A percentile compares a stretch with the other conserved stretches of the same genome.
phyloP scores from a whole-genome alignment of 2,797 vertebrate genomes.

The Lepidocolaptes lacrymiger region DNA sequence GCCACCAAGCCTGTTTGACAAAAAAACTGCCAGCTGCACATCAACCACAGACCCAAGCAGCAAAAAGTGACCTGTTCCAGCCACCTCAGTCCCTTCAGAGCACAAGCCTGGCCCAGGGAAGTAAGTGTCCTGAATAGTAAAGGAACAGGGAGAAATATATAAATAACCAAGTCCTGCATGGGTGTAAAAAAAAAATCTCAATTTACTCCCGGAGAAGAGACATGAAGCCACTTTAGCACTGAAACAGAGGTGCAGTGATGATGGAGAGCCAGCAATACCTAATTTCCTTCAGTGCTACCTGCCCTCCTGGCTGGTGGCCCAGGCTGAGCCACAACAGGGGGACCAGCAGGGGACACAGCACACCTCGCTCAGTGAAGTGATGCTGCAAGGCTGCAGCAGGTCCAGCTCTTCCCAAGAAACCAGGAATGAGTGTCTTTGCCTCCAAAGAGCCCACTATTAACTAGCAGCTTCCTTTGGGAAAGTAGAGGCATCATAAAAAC shows the following conservation, averaged over 20 bases:
- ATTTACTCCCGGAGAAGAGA: background rate
- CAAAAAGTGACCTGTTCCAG: background rate
- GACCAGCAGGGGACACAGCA: accelerated
- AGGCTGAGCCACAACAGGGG: background rate
- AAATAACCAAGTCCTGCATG: background rate
- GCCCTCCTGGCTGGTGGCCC: background rate
- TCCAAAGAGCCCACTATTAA: background rate
- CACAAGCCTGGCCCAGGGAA: background rate
- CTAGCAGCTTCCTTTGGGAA: background rate
- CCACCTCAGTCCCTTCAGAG: background rate
- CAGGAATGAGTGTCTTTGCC: background rate
- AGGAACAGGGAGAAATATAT: background rate
- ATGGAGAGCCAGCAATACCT: background rate
- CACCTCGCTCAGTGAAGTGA: background rate
- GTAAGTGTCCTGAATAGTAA: background rate
- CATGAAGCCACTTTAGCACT: background rate
- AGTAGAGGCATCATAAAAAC: background rate
- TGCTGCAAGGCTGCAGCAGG: background rate
- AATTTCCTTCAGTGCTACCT: background rate
- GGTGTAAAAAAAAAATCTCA: background rate
- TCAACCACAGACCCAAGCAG: background rate
- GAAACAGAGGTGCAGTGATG: background rate
- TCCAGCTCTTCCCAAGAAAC: background rate
- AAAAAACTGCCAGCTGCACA: background rate
- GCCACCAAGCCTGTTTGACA: accelerated